phyloP scores from a whole-genome alignment of 2,888 invertebrate species.

The Cephalotes varians region DNA sequence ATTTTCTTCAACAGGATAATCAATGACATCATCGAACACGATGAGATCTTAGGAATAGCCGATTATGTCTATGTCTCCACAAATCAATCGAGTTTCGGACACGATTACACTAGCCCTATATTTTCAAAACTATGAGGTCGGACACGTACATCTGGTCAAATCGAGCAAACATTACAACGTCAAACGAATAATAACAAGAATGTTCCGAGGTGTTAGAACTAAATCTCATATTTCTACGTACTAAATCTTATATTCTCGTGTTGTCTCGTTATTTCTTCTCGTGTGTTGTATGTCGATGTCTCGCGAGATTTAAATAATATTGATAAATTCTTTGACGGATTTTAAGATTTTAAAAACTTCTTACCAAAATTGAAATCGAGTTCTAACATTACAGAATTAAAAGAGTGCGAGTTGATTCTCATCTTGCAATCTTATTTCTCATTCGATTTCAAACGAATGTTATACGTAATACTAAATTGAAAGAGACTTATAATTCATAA shows the following conservation, averaged over 20 bases:
- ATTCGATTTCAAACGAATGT: neutral
- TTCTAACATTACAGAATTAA: neutral
- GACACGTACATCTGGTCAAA: neutral
- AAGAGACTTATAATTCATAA: neutral
- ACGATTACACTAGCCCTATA: neutral
- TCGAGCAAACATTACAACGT: neutral
- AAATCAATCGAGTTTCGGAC: neutral
- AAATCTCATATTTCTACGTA: neutral
- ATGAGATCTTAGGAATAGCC: neutral
- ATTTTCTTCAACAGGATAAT: neutral
- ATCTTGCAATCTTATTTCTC: neutral
- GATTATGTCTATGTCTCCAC: neutral
- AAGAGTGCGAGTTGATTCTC: neutral
- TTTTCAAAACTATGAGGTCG: neutral
- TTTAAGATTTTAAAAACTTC: neutral
- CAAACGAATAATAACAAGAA: neutral
- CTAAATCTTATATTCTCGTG: too few relatives aligned
- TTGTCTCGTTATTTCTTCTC: too few relatives aligned
- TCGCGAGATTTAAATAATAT: neutral
- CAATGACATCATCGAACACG: neutral
- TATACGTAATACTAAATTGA: neutral
- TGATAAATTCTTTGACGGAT: neutral
- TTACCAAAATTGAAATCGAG: neutral
- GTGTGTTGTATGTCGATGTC: too few relatives aligned
- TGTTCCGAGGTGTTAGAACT: neutral